Conservation (phyloP, 1,140 invertebrate genomes). For the Bombus sylvicola region DNA sequence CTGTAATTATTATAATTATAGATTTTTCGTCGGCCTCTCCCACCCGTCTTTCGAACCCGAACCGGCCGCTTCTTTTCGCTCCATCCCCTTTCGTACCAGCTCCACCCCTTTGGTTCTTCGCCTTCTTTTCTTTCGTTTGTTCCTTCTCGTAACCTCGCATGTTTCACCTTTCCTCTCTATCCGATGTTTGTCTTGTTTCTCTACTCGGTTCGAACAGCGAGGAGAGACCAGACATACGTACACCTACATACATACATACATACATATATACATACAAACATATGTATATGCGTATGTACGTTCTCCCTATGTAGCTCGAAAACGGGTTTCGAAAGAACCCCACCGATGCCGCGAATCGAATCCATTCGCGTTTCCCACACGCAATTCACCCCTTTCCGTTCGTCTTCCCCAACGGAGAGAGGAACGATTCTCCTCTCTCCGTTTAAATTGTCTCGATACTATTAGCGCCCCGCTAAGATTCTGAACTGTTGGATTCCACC, state of each 20-base stretch:
- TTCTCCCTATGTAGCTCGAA: constrained; percentile 57
- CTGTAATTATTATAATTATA: constrained; percentile 81
- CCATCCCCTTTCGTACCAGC: constrained; percentile 53
- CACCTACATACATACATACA: neutral
- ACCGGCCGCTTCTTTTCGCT: constrained; percentile 67
- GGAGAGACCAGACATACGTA: constrained; percentile 41
- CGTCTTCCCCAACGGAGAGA: neutral
- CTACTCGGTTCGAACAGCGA: constrained; percentile 54
- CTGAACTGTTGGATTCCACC: constrained; percentile 8
- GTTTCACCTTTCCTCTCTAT: constrained; percentile 51
- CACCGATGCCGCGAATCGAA: constrained; percentile 48
- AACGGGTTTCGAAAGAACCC: constrained; percentile 75
- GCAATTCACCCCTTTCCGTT: neutral
- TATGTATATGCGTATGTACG: neutral
- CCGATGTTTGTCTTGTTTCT: constrained; percentile 57
- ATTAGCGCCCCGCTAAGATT: neutral
- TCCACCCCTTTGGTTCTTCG: constrained; percentile 71
- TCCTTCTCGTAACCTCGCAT: constrained; percentile 10
- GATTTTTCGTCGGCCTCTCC: constrained; percentile 74
- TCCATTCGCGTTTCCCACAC: constrained; percentile 46
- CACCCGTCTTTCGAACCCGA: constrained; percentile 31
- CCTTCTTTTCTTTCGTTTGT: constrained; percentile 63
- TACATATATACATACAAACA: neutral
- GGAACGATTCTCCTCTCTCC: neutral
- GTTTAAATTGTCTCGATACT: neutral